Evolutionary conservation across 2,888 invertebrate genomes (phyloP).

Genomic region (Monopis laevigella): DNA sequence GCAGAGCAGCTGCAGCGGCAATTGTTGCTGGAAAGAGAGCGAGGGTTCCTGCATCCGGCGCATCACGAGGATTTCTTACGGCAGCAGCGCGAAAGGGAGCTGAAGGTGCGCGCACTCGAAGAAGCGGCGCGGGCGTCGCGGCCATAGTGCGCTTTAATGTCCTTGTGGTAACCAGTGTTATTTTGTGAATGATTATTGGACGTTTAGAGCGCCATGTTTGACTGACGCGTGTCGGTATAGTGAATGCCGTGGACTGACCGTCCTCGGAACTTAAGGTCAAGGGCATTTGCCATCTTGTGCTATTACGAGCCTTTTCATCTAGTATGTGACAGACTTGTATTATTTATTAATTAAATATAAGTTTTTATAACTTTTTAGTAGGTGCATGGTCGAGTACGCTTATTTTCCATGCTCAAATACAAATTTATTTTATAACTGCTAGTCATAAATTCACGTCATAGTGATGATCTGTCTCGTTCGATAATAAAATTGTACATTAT

Average conservation of each 20-base stretch:
- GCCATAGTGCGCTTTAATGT: constrained; percentile 32
- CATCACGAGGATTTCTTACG: constrained; percentile 68
- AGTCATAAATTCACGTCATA: constrained; percentile 46
- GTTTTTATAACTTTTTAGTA: constrained; percentile 56
- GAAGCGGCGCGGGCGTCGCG: constrained; percentile 79
- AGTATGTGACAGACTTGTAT: constrained; percentile 47
- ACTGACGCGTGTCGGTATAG: no score
- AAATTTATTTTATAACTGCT: constrained; percentile 60
- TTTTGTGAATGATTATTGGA: no score
- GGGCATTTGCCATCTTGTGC: no score
- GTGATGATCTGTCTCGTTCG: constrained; percentile 2
- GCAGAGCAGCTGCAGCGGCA: constrained; percentile 89
- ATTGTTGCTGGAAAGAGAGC: constrained; percentile 83
- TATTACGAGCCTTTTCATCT: constrained; percentile 24
- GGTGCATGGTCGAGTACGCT: constrained; percentile 60
- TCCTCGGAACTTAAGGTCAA: no score
- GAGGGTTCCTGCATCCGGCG: constrained; percentile 65
- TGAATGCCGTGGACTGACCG: no score
- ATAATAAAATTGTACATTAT: background rate
- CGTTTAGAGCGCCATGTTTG: no score
- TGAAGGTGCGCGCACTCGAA: constrained; percentile 86
- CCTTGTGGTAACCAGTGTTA: constrained; percentile 4
- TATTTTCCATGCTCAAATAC: constrained; percentile 65
- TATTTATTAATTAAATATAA: constrained; percentile 51
- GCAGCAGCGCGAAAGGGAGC: constrained; percentile 85